Conservation (phyloP, 2,113 vertebrate genomes). For the Tetraodon nigroviridis region DNA sequence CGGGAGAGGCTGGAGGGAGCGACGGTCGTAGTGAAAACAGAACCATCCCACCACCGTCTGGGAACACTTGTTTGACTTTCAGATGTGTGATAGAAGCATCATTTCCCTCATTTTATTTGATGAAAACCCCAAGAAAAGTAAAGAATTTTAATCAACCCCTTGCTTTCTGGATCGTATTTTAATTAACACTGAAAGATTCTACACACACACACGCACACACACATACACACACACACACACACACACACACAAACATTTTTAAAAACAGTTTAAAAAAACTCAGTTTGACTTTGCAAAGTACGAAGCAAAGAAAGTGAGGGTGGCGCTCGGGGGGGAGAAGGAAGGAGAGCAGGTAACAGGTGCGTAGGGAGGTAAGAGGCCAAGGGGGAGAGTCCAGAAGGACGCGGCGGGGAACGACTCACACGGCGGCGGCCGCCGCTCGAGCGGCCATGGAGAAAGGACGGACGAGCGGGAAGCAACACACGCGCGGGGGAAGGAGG, state of each 20-base stretch:
- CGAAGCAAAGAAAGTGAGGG: conserved; percentile 75
- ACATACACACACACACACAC: neutral
- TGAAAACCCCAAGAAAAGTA: neutral
- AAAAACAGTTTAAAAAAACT: conserved; percentile 56
- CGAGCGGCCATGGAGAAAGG: conserved; percentile 17
- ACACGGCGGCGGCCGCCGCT: conserved; percentile 39
- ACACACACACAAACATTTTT: conserved; percentile 31
- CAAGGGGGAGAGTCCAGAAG: conserved; percentile 70
- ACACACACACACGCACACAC: conserved; percentile 15
- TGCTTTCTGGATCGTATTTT: conserved; percentile 39
- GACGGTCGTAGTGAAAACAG: conserved; percentile 5
- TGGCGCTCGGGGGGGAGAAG: conserved; percentile 73
- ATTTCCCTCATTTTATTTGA: neutral
- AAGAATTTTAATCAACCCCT: conserved; percentile 30
- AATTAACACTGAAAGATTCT: conserved; percentile 37
- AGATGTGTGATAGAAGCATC: no score
- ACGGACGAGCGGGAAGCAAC: conserved; percentile 17
- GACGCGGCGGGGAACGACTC: conserved; percentile 68
- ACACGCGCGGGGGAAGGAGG: neutral
- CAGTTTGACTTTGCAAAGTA: conserved; percentile 69
- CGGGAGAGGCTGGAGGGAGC: conserved; percentile 23
- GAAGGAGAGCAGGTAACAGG: conserved; percentile 71
- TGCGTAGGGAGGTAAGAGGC: no score
- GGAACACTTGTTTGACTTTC: no score
- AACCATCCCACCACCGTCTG: conserved; percentile 1